Conservation (phyloP, 1,140 invertebrate genomes). For the Meteorus sp. region DNA sequence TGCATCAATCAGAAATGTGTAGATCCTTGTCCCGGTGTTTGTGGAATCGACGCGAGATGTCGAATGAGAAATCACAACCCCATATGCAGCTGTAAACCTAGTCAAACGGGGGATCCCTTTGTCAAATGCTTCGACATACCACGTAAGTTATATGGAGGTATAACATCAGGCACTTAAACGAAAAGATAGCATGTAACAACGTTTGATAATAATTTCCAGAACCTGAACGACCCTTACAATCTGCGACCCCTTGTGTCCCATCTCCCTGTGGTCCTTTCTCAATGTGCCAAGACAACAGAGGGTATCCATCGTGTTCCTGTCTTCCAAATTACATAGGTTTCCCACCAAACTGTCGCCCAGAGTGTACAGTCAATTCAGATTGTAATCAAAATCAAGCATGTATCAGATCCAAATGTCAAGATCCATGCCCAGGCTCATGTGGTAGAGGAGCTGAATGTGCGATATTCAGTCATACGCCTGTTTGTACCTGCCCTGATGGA, state of each 20-base stretch:
- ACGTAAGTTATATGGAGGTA: conserved; percentile 56
- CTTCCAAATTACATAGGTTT: conserved; percentile 63
- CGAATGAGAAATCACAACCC: conserved; percentile 59
- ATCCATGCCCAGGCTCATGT: conserved; percentile 76
- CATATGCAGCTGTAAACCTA: conserved; percentile 55
- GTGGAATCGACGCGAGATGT: conserved; percentile 62
- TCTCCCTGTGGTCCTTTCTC: conserved; percentile 64
- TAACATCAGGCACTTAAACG: too few relatives aligned
- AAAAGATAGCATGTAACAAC: not conserved
- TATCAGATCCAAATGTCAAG: conserved; percentile 71
- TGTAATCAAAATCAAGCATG: conserved; percentile 73
- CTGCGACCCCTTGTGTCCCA: conserved; percentile 55
- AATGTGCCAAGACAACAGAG: conserved; percentile 59
- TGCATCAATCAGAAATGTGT: conserved; percentile 59
- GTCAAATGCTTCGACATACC: conserved; percentile 55
- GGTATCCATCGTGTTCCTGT: conserved; percentile 62
- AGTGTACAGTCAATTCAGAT: conserved; percentile 73
- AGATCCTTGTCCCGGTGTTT: conserved; percentile 62
- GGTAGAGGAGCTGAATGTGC: conserved; percentile 65
- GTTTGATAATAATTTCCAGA: not conserved
- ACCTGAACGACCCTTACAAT: conserved; percentile 25
- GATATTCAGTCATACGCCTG: conserved; percentile 62
- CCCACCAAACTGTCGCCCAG: conserved; percentile 72
- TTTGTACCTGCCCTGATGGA: conserved; percentile 62
- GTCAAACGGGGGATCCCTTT: conserved; percentile 62